Conservation (phyloP, 2,888 invertebrate genomes). For the Apocheima hispidaria region DNA sequence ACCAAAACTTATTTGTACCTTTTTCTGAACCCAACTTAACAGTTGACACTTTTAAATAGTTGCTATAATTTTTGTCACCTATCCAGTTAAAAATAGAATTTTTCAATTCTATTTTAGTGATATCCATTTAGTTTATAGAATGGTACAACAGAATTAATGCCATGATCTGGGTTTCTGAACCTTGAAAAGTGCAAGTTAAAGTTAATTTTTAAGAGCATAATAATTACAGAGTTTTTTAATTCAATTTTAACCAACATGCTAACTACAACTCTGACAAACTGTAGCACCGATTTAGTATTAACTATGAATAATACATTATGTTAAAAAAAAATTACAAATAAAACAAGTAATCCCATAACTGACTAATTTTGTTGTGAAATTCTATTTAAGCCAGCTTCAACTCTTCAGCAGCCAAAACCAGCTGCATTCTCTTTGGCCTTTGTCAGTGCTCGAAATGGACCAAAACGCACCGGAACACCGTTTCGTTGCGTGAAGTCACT, state of each 20-base stretch:
- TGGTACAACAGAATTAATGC: too few species aligned
- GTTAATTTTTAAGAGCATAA: background rate
- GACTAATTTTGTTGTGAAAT: conserved; percentile 15
- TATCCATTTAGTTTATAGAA: too few species aligned
- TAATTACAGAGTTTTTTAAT: background rate
- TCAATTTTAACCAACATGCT: conserved; percentile 13
- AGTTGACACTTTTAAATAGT: too few species aligned
- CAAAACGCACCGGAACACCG: too few species aligned
- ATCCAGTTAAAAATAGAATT: too few species aligned
- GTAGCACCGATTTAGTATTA: conserved; percentile 77
- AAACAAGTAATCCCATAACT: conserved; percentile 32
- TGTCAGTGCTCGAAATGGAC: background rate
- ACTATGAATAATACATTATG: conserved; percentile 20
- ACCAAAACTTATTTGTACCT: too few species aligned
- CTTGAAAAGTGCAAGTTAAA: background rate
- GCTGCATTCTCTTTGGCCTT: conserved; percentile 58
- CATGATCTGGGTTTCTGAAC: conserved; percentile 20
- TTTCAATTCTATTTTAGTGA: too few species aligned
- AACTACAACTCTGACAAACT: conserved; percentile 25
- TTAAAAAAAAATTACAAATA: conserved; percentile 12
- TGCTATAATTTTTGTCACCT: too few species aligned
- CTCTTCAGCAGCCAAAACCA: conserved; percentile 45
- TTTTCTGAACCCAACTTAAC: too few species aligned
- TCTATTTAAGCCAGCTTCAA: conserved; percentile 35
- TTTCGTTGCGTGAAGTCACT: too few species aligned